A percentile compares a stretch with the other conserved stretches of the same genome.
These are phyloP conservation scores for Crypturellus undulatus DNA, from an alignment of 2,113 vertebrate species.

Conservation along the genomic window DNA sequence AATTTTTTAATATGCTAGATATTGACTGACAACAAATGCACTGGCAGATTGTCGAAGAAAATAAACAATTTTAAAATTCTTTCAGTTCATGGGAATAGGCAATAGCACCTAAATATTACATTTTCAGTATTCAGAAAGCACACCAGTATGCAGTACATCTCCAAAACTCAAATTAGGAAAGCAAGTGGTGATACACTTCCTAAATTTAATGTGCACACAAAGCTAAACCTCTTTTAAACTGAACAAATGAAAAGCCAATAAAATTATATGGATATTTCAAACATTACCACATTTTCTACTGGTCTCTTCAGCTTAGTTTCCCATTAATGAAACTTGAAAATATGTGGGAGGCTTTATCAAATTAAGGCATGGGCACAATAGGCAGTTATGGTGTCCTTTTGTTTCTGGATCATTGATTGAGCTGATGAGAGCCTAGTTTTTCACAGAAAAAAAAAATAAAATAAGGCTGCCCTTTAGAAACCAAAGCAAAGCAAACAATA, in stretches of 20 bases:
- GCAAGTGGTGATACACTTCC: neutral
- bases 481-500: neutral
- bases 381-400: neutral
- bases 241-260: neutral
- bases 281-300: neutral
- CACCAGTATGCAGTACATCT: neutral
- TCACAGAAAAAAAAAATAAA: neutral
- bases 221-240: neutral
- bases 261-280: neutral
- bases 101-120: neutral
- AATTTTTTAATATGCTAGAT: neutral
- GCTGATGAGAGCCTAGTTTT: neutral
- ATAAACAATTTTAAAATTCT: neutral
- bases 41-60: neutral
- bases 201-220: neutral
- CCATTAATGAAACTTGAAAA: neutral
- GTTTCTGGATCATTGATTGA: neutral
- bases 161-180: neutral
- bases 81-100: neutral
- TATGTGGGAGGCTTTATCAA: neutral
- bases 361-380: neutral
- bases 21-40: neutral
- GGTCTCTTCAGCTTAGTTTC: neutral
- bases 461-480: neutral
- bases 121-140: neutral